These are phyloP conservation scores for Cossypha dichroa DNA, from an alignment of 2,797 vertebrate species.

Conservation along the genomic window DNA sequence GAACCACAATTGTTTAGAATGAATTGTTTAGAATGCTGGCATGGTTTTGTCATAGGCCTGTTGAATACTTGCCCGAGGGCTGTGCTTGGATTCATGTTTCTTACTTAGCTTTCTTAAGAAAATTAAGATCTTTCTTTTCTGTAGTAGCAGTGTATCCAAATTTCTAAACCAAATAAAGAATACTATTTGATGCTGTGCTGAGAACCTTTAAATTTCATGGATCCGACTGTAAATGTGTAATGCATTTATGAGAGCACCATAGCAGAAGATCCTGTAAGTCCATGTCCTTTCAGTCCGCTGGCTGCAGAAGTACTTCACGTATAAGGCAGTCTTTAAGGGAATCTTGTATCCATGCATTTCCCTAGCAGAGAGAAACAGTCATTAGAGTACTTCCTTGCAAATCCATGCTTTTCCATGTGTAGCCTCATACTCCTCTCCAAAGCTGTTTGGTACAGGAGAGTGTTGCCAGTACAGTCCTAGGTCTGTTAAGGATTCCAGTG, in stretches of 20 bases:
- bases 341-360: background rate
- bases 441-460: background rate
- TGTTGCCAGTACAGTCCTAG: fast-evolving
- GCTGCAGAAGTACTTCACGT: background rate
- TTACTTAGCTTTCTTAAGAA: background rate
- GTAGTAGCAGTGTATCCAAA: background rate
- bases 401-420: background rate
- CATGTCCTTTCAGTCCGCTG: background rate
- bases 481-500: background rate
- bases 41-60: background rate
- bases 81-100: background rate
- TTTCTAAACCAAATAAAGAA: background rate
- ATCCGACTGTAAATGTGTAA: background rate
- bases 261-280: background rate
- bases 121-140: background rate
- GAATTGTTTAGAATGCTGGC: background rate
- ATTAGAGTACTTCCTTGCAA: background rate
- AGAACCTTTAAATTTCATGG: background rate
- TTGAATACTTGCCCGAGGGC: background rate
- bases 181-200: background rate
- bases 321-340: background rate
- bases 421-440: background rate
- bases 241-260: background rate
- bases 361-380: background rate
- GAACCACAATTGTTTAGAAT: background rate